Evolutionary conservation across 2,888 invertebrate genomes (phyloP), one percentile per base, ranked within the genome.

Genomic region (Cantharis lateralis): DNA sequence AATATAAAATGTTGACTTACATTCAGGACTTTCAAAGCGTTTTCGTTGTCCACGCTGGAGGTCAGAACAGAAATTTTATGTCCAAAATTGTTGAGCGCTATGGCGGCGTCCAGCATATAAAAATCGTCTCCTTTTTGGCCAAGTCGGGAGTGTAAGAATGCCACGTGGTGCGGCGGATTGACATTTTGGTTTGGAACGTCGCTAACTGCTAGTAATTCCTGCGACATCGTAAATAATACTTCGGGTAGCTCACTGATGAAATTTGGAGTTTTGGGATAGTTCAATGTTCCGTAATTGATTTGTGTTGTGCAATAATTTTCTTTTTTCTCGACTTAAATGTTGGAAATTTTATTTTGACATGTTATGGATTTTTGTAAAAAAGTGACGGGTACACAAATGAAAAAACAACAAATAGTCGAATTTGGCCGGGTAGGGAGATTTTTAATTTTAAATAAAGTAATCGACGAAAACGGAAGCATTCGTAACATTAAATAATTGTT

Each of bases 61-160:
- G 87, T 86, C 26, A 84, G 79, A 13, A 87, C 78, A 0, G 86
- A 84, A 9, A 87, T 84, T 76, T 84, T 83, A 74, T 85, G 85
- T 26, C 87, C 86, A 26, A 83, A 78, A 62, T 84, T 82, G 68
- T 84, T 81, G 20, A 85, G 80, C 18, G 85, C 86, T 48, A 81
- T 76, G 1, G 85, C 87, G 24, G 87, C 70, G 75, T 87, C 86
- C 15, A 86, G 72, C 3, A 87, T 80, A 75, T 87, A 87, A 32
- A 85, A 79, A 75, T 87, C 87, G 48, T 84, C 82, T 69, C 82
- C 80, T 72, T 83, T 82, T 72, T 83, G 86, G 5, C 82, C 78
- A 24, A 87, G 78, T 81, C 84, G 84, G 73, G 86, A 83, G 73
- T 86, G 87, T 77, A 87, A 80, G 73, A 87, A 83, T 15, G 85